These are phyloP conservation scores for Microtus obscurus DNA, from an alignment of 2,797 vertebrate species.

Conservation along the genomic window DNA sequence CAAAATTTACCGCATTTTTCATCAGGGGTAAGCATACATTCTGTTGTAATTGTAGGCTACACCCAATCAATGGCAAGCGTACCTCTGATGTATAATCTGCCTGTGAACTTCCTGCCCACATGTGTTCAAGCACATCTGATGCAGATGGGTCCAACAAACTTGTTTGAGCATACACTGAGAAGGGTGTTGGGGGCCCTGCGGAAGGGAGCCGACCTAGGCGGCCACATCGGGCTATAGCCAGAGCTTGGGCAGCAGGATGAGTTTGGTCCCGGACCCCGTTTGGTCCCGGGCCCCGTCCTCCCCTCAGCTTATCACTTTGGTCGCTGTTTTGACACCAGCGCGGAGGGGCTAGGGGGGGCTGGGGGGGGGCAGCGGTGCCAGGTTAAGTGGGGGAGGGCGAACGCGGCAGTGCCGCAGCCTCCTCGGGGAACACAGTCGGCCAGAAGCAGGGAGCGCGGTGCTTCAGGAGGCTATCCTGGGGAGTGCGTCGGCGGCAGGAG, in stretches of 20 bases:
- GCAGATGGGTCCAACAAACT: background rate
- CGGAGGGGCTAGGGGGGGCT: constrained; percentile 73
- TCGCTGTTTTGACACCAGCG: constrained; percentile 85
- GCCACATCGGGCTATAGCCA: constrained; percentile 74
- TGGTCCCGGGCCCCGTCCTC: constrained; percentile 79
- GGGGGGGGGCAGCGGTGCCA: constrained; percentile 41
- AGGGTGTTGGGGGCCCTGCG: constrained; percentile 83
- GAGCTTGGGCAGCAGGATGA: constrained; percentile 80
- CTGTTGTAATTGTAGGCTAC: background rate
- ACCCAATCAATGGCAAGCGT: background rate
- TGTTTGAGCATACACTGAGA: constrained; percentile 80
- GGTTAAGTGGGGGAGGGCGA: background rate
- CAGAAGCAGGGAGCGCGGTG: constrained; percentile 65
- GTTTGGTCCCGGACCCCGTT: constrained; percentile 78
- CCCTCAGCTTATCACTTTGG: constrained; percentile 84
- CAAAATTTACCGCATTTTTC: background rate
- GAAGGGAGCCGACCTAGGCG: constrained; percentile 77
- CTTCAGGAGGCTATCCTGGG: constrained; percentile 61
- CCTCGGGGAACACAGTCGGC: constrained; percentile 62
- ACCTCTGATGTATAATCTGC: background rate
- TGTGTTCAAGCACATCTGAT: background rate
- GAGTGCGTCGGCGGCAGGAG: too few species aligned
- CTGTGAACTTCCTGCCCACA: background rate
- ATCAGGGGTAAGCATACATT: background rate
- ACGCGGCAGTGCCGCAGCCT: constrained; percentile 63